Percentiles rank a stretch among this genome's conserved stretches.
Evolutionary conservation across 2,113 vertebrate genomes (phyloP).

Genomic region (Oryzias woworae): DNA sequence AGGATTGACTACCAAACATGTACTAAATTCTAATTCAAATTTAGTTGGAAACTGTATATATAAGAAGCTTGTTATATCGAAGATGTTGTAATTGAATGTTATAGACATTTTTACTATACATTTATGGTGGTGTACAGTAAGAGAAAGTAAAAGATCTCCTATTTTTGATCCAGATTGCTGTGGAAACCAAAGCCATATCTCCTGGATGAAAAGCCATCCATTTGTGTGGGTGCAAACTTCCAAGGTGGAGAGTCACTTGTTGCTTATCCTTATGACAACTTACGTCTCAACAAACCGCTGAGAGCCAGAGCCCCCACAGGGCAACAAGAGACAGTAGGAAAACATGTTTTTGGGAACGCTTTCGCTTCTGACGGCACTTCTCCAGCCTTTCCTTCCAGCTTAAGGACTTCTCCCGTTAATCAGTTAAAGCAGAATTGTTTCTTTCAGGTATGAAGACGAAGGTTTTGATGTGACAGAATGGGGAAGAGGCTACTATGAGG

Average conservation of each 20-base stretch:
- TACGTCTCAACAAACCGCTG: slow-evolving; percentile 60
- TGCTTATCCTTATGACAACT: slow-evolving; percentile 83
- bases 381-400: background rate
- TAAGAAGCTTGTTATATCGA: too few species aligned
- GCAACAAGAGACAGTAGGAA: slow-evolving; percentile 69
- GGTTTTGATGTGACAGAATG: slow-evolving; percentile 61
- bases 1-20: background rate
- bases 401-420: background rate
- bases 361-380: background rate
- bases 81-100: too few species aligned
- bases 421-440: slow-evolving; percentile 6
- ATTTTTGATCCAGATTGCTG: slow-evolving; percentile 80
- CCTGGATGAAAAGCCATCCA: slow-evolving; percentile 93
- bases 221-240: slow-evolving; percentile 93
- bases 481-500: slow-evolving; percentile 62
- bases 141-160: slow-evolving; percentile 11
- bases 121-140: too few species aligned
- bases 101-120: too few species aligned
- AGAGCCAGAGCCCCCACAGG: slow-evolving; percentile 60
- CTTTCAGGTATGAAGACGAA: slow-evolving; percentile 66
- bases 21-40: background rate
- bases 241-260: slow-evolving; percentile 92
- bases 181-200: slow-evolving; percentile 89
- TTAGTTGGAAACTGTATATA: background rate
- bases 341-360: slow-evolving; percentile 2